Base-by-base conservation (phyloP, 1,140 invertebrate species). In the Euborellia annulipes region DNA sequence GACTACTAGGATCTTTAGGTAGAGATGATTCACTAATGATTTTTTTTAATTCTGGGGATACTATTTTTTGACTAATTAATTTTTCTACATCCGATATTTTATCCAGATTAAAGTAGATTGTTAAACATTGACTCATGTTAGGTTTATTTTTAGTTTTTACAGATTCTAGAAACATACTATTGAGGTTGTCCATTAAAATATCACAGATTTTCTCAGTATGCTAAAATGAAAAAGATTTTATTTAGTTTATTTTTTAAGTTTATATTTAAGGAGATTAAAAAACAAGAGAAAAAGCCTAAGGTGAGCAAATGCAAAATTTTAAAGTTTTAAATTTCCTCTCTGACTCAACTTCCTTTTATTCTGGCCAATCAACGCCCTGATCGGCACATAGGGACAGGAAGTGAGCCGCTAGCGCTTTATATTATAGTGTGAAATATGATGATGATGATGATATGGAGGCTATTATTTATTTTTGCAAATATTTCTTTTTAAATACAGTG, bases 11-110 rank as follows among this genome's bases (percentile, higher is more conserved):
- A 47, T 78, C 75, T 54, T 67, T 73, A 54, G 80, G 73, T 37
- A 89, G 63, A 47, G 75, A 72, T 40, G 75, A 68, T 58, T 89
- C 80, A 56, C 70, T 76, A n/a, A 90, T 80, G 17, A 87, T 70
- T 51, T 75, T 66, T 51, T 78, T 69, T 62, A 92, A 68, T 39
- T 73, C 71, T 13, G 82, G 79, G 17, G 72, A 70, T 11, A 91
- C 73, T 34, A 86, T 69, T 58, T 82, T 71, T 48, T 76, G 73
- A 45, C 74, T 69, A 47, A 86, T 76, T 1, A 82, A 62, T 41
- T 69, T 64, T 61, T 90, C 84, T 0, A 80, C 82, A 56, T 77
- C 73, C 14, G 60, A 58, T 34, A 81, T 76, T 59, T 80, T 72
- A 55, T 78, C 71, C 36, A 84, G 62, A 22, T 70, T 76, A 9